phyloP scores from a whole-genome alignment of 2,797 vertebrate species.

The Notolabrus celidotus region DNA sequence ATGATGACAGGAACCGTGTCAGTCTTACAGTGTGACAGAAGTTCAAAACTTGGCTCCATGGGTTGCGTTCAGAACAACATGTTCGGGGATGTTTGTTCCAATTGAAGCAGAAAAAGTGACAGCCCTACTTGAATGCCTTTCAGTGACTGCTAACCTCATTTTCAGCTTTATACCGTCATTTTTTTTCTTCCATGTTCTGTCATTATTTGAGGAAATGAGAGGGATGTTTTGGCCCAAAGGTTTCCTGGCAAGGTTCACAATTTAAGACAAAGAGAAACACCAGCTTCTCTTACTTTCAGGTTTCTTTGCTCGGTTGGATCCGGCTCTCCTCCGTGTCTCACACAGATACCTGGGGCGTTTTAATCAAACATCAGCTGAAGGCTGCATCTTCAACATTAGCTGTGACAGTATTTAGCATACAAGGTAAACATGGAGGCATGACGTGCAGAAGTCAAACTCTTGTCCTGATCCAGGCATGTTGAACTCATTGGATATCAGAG shows the following conservation, averaged over 20 bases:
- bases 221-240: constrained; percentile 16
- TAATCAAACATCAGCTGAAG: constrained; percentile 24
- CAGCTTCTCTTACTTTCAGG: background rate
- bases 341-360: constrained; percentile 29
- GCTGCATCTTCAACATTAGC: background rate
- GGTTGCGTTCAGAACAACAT: background rate
- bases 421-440: constrained; percentile 20
- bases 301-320: background rate
- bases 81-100: background rate
- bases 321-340: background rate
- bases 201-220: background rate
- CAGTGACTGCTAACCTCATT: constrained; percentile 10
- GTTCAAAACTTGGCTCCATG: background rate
- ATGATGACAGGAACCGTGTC: too few relatives aligned
- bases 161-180: constrained; percentile 3
- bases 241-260: constrained; percentile 10
- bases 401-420: constrained; percentile 14
- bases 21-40: too few relatives aligned
- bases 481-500: constrained; percentile 23
- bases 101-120: constrained; percentile 8
- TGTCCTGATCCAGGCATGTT: background rate
- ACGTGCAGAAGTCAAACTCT: background rate
- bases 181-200: background rate
- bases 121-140: constrained; percentile 29
- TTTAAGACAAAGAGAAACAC: background rate